phyloP scores from a whole-genome alignment of 2,113 vertebrate genomes.

The Urocolius indicus region DNA sequence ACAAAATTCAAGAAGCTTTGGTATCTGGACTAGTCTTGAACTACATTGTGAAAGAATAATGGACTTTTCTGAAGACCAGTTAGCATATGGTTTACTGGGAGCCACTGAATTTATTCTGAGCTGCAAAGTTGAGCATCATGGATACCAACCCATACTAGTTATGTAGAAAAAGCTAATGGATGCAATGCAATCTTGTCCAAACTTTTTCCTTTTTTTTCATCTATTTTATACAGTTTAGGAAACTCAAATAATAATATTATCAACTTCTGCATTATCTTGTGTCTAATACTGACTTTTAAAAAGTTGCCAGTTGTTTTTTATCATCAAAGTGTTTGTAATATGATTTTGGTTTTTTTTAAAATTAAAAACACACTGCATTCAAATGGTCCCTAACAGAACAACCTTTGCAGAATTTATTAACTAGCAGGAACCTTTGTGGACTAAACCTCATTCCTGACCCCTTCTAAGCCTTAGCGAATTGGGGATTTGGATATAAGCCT shows the following conservation, averaged over 20 bases:
- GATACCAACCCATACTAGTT: background rate
- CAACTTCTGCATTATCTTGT: background rate
- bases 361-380: background rate
- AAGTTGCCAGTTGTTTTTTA: background rate
- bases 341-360: background rate
- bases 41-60: background rate
- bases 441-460: conserved; percentile 12
- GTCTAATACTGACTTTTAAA: background rate
- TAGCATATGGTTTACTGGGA: background rate
- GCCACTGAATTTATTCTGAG: background rate
- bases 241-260: background rate
- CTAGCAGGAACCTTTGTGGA: background rate
- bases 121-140: background rate
- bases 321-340: background rate
- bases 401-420: background rate
- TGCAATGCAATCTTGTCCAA: background rate
- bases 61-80: background rate
- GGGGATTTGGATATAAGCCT: conserved; percentile 7
- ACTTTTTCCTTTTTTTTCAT: background rate
- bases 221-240: background rate
- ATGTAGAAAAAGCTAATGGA: background rate
- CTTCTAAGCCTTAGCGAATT: background rate
- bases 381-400: background rate
- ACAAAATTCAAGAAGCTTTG: background rate
- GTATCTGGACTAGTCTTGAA: background rate